These are phyloP conservation scores for Adoxophyes honmai DNA, from an alignment of 1,140 invertebrate genomes.

Conservation along the genomic window DNA sequence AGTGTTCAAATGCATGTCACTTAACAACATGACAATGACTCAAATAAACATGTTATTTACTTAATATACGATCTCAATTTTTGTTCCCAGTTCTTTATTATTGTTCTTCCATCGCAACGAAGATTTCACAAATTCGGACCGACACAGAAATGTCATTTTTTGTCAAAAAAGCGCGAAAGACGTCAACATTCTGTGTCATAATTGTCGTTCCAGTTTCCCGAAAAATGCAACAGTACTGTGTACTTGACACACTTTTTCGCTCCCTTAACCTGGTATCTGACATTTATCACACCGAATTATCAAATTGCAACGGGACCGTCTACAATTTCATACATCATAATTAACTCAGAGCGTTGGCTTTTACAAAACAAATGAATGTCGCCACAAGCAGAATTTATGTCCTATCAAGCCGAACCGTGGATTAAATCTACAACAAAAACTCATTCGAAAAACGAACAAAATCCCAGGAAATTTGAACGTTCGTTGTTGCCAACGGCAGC, in stretches of 20 bases:
- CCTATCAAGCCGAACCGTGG: neutral
- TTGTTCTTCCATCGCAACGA: neutral
- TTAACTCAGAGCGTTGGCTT: neutral
- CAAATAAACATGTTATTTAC: too few relatives aligned
- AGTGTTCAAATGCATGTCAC: too few relatives aligned
- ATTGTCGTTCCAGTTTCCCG: conserved; percentile 2
- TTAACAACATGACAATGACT: too few relatives aligned
- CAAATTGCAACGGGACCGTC: neutral
- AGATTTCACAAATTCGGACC: neutral
- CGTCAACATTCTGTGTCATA: conserved; percentile 14
- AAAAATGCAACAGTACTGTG: neutral
- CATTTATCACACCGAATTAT: neutral
- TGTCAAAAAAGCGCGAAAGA: conserved; percentile 2
- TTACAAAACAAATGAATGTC: conserved; percentile 13
- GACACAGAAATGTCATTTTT: conserved; percentile 11
- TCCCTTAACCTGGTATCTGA: neutral
- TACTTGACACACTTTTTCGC: conserved; percentile 9
- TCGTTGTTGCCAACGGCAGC: neutral
- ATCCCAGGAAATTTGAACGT: neutral
- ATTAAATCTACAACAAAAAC: neutral
- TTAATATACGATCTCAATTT: too few relatives aligned
- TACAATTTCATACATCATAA: conserved; percentile 6
- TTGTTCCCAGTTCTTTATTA: neutral
- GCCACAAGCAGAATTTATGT: conserved; percentile 1
- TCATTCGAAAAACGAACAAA: neutral